These are phyloP conservation scores for Choristoneura fumiferana DNA, from an alignment of 1,140 invertebrate genomes.

Conservation along the genomic window DNA sequence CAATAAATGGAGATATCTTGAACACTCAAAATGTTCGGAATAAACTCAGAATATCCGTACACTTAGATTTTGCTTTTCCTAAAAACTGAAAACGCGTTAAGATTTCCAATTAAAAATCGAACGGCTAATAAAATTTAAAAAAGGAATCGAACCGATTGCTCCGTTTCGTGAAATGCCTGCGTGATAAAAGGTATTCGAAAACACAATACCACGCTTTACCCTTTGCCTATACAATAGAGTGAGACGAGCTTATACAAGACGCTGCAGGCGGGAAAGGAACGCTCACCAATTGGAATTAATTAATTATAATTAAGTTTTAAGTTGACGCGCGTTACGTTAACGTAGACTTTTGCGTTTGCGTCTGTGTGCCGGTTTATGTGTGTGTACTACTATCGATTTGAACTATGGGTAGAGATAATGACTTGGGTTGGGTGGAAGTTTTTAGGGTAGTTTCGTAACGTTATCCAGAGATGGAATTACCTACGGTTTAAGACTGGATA, in stretches of 20 bases:
- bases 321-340: slow-evolving; percentile 81
- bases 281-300: slow-evolving; percentile 82
- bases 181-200: slow-evolving; percentile 76
- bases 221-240: slow-evolving; percentile 52
- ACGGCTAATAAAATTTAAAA: slow-evolving; percentile 71
- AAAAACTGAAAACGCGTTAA: too few species aligned
- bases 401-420: slow-evolving; percentile 75
- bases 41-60: too few species aligned
- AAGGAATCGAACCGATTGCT: slow-evolving; percentile 71
- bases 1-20: too few species aligned
- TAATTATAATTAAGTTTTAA: slow-evolving; percentile 89
- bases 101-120: slow-evolving; percentile 63
- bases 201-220: slow-evolving; percentile 70
- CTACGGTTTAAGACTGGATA: slow-evolving; percentile 3
- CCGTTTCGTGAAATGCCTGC: slow-evolving; percentile 69
- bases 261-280: slow-evolving; percentile 56
- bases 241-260: slow-evolving; percentile 57
- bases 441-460: slow-evolving; percentile 51
- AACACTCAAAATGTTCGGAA: too few species aligned
- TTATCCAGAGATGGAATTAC: slow-evolving; percentile 17
- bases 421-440: slow-evolving; percentile 70
- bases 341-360: slow-evolving; percentile 74
- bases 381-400: slow-evolving; percentile 64
- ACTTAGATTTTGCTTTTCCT: too few species aligned
- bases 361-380: slow-evolving; percentile 46